Conservation (phyloP, 2,888 invertebrate genomes). For the Eremobia ochroleuca region DNA sequence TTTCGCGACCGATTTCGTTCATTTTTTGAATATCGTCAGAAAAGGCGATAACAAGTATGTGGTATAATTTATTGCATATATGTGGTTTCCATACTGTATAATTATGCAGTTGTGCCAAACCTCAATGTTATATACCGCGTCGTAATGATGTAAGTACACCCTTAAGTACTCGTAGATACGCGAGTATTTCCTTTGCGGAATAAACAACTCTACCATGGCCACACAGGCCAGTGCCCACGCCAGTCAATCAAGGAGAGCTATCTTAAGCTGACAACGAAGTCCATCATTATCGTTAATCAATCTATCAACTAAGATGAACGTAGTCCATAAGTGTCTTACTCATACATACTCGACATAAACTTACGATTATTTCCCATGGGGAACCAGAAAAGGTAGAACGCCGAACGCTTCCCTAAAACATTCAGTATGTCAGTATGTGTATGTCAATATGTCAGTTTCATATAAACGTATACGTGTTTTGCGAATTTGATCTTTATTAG, state of each 20-base stretch:
- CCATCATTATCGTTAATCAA: constrained; percentile 16
- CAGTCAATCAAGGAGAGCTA: constrained; percentile 22
- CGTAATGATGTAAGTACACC: constrained; percentile 11
- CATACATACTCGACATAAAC: constrained; percentile 5
- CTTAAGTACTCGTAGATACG: too few species aligned
- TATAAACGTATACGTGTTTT: not conserved
- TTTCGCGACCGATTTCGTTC: too few species aligned
- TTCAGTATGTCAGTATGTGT: too few species aligned
- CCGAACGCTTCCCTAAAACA: not conserved
- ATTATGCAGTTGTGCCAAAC: constrained; percentile 8
- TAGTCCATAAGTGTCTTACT: not conserved
- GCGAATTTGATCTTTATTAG: not conserved
- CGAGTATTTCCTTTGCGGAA: constrained; percentile 16
- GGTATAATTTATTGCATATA: too few species aligned
- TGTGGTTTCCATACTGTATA: too few species aligned
- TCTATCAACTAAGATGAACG: constrained; percentile 16
- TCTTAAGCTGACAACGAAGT: constrained; percentile 4
- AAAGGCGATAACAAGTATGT: too few species aligned
- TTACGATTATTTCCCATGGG: not conserved
- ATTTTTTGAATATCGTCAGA: too few species aligned
- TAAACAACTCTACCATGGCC: constrained; percentile 15
- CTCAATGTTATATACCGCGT: not conserved
- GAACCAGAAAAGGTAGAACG: not conserved
- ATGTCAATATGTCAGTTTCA: too few species aligned
- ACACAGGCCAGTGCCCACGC: constrained; percentile 25